Base-by-base conservation (phyloP, 2,113 vertebrate genomes). In the Cyanoramphus novaezelandiae region DNA sequence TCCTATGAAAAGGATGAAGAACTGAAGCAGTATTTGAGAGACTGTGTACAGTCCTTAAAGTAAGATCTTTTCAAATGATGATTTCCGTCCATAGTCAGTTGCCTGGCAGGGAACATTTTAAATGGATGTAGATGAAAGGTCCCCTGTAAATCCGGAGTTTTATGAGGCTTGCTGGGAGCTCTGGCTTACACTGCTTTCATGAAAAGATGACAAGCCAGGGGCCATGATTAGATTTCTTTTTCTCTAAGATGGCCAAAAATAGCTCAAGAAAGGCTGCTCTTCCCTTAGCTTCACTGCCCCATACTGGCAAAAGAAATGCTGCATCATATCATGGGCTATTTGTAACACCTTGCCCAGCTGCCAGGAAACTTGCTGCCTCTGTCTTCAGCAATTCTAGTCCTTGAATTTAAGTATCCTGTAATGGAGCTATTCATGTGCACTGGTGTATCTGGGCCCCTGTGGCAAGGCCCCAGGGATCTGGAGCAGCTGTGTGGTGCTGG, bases 1-100 rank as follows among this genome's bases (percentile, higher is more conserved):
- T 97, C 98, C 84, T 99, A 99, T 33, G 99, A 99, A 96, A 99
- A 98, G 95, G 99, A 99, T 20, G 99, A 99, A 91, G 98, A 99
- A 90, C 97, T 99, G 93, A 99, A 98, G 94, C 97, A 98, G 78
- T 98, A 99, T 97, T 98, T 99, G 97, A 98, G 97, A 95, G 97
- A 97, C 55, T 99, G 98, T 88, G 91, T 99, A 94, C 98, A 98
- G 93, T 98, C 98, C 81, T 98, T 99, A 93, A 99, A 99, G 99
- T 99, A 98, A 98, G 98, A 92, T 78, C 93, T 97, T 96, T 96
- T 95, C 93, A 94, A 96, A 96, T 65, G 72, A 92, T 70, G 91
- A 92, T 96, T 97, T 97, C 92, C 20, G 0, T 93, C 67, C 69
- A 52, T 82, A 92, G 89, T 91, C 89, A 70, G 77, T 88, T 86